Evolutionary conservation across 2,113 vertebrate genomes (phyloP), one percentile per base, ranked within the genome.

Genomic region (Heptranchias perlo): DNA sequence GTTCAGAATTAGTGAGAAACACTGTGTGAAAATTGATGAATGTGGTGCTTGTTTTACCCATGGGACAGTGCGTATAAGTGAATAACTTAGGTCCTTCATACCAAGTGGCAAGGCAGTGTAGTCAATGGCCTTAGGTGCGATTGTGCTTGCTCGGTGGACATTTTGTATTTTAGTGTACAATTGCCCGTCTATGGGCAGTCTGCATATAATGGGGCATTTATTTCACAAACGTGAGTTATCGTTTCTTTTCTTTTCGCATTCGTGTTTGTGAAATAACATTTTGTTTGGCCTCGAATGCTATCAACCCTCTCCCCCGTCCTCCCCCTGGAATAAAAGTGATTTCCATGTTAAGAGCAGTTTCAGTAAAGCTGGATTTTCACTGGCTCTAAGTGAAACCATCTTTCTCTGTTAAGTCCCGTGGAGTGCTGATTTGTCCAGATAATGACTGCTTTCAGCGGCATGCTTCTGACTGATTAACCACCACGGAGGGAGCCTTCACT

Each of bases 401-500:
- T 93, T 93, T 93, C 91, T 93, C 58, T 64, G 91, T 93, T 93
- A 93, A 93, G 91, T 93, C 61, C 31, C n/a, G 91, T 64, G 21
- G n/a, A 93, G 91, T 94, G 91, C 91, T 94, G 91, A 94, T 64
- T 94, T 64, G 91, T 94, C 61, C 58, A 39, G 61, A 61, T 94
- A 64, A 94, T 94, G 49, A 94, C 58, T 94, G 35, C 91, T 31
- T 64, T 94, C 54, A 94, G 91, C 61, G n/a, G n/a, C 31, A 23
- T 64, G 91, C n/a, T 61, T 44, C 58, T 94, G 91, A 94, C 91
- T 94, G 91, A 94, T 94, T 94, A 94, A 94, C 91, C n/a, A 64
- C n/a, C 5, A 7, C 3, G 91, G 64, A 94, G 35, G 18, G 58
- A 64, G 91, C 21, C 18, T 39, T 39, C 39, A 64, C 91, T 94